Conservation (phyloP, 2,888 invertebrate genomes). For the Eupithecia insigniata region DNA sequence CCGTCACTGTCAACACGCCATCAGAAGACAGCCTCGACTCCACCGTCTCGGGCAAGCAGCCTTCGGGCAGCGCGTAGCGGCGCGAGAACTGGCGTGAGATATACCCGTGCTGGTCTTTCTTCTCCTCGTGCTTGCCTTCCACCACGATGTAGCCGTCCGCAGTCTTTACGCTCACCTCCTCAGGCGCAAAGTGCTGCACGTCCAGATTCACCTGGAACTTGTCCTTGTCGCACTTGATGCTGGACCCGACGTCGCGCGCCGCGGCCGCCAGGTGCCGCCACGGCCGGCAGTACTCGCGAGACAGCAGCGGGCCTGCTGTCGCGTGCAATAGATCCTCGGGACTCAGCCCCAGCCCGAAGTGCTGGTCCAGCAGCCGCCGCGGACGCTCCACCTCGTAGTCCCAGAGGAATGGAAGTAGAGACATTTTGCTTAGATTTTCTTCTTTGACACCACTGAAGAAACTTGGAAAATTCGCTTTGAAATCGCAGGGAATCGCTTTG, state of each 20-base stretch:
- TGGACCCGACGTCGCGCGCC: conserved; percentile 80
- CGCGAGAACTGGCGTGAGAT: conserved; percentile 90
- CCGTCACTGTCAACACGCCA: conserved; percentile 88
- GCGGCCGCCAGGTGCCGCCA: conserved; percentile 78
- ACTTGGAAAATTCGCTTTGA: not conserved
- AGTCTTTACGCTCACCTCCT: conserved; percentile 90
- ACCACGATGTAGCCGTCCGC: conserved; percentile 88
- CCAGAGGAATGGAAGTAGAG: conserved; percentile 76
- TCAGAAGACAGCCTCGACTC: conserved; percentile 90
- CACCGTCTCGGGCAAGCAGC: conserved; percentile 87
- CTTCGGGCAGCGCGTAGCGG: conserved; percentile 90
- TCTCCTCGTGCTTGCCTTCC: conserved; percentile 92
- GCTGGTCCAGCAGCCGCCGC: conserved; percentile 79
- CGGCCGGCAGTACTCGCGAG: conserved; percentile 70
- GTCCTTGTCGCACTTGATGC: conserved; percentile 78
- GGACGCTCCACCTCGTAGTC: conserved; percentile 72
- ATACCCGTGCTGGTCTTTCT: conserved; percentile 89
- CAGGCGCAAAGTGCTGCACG: conserved; percentile 90
- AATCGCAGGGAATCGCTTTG: conserved; percentile 18
- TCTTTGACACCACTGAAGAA: conserved; percentile 17
- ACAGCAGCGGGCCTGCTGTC: conserved; percentile 54
- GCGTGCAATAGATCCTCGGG: conserved; percentile 75
- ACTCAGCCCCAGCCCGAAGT: conserved; percentile 80
- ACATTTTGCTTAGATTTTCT: conserved; percentile 63
- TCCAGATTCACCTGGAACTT: conserved; percentile 86